These are phyloP conservation scores for Cotesia typhae DNA, from an alignment of 1,140 invertebrate genomes.

Conservation along the genomic window DNA sequence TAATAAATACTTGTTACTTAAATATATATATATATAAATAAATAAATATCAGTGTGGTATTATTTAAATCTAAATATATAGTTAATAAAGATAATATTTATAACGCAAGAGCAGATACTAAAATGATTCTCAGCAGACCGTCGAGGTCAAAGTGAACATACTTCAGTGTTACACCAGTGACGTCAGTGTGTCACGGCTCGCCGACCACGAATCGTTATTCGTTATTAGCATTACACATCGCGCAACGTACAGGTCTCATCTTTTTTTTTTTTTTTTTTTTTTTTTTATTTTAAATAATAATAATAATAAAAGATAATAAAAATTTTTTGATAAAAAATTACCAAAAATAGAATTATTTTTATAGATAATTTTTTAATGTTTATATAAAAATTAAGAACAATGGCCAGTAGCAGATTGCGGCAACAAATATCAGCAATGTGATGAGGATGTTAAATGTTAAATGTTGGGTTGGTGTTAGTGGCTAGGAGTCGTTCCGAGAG, in stretches of 20 bases:
- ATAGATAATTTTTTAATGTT: no score
- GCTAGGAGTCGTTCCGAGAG: background rate
- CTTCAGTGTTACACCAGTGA: constrained; percentile 51
- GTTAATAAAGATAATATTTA: no score
- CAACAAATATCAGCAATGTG: background rate
- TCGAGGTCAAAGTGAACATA: constrained; percentile 36
- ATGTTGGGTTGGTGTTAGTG: no score
- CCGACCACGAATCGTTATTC: constrained; percentile 51
- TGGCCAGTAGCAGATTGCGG: constrained; percentile 17
- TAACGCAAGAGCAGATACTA: background rate
- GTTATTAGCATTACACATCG: constrained; percentile 57
- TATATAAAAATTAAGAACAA: constrained; percentile 2
- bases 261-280: background rate
- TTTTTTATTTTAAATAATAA: background rate
- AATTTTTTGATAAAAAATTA: no score
- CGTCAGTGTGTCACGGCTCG: constrained; percentile 64
- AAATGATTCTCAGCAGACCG: constrained; percentile 23
- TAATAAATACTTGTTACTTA: no score
- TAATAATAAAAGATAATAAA: no score
- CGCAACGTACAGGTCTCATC: constrained; percentile 41
- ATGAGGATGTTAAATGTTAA: constrained; percentile 1
- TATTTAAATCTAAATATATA: background rate
- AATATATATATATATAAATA: no score
- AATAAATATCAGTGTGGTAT: background rate
- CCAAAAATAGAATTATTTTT: no score